Base-by-base conservation (phyloP, 2,888 invertebrate species). In the Cerastis leucographa region DNA sequence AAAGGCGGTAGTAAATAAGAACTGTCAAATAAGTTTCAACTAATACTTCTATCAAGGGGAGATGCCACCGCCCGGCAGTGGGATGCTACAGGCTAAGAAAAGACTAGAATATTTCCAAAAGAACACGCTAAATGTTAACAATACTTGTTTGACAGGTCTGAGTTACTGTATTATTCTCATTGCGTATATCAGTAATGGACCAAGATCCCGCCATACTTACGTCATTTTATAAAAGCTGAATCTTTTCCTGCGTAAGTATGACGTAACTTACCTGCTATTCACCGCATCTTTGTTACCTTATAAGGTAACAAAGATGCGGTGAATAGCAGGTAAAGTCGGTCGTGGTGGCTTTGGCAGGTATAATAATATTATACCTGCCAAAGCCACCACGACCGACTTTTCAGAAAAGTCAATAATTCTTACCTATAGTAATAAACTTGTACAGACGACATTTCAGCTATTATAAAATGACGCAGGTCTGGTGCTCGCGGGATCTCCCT, bases 61-160 rank as follows among this genome's bases (percentile, higher is more conserved):
- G 40, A n/a, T 17, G 25, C 17, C 59, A 25, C 22, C 22, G 7
- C 44, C 35, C 17, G 22, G 29, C n/a, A 42, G 25, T 64, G 11
- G 7, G 6, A 6, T 29, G 29, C 54, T 79, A 64, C 12, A 64
- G 17, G 35, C 29, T 79, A 72, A 49, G 12, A 72, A 64, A 49
- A 49, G 64, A 80, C 80, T 80, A 80, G 74, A 73, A 79, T 71
- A 79, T 44, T 51, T 62, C 9, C 1, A 70, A 40, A 76, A 64
- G n/a, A 73, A 49, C 22, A 73, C 25, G 12, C 29, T 42, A 49
- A 64, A 29, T 46, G 22, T 54, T 44, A 40, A 19, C 14, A 46
- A 46, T 12, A 22, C 25, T 65, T 49, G 1, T 66, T 66, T 54
- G 46, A 67, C 42, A 74, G 59, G 0, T 54, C 49, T 54, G 4